A percentile compares a stretch with the other conserved stretches of the same genome.
Conservation (phyloP, 1,140 invertebrate genomes). For the Lysiphlebus fabarum region DNA sequence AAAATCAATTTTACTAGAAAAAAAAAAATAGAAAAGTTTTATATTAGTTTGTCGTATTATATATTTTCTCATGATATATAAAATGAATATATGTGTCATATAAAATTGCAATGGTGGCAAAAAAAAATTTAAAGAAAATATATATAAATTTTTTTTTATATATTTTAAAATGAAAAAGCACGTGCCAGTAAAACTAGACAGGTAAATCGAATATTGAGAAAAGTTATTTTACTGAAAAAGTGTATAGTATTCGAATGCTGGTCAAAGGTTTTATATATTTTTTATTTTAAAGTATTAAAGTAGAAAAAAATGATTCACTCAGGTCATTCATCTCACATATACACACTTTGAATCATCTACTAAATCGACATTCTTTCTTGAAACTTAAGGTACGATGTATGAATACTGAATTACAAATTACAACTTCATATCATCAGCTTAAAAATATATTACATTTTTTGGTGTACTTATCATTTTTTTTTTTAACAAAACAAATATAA, state of each 20-base stretch:
- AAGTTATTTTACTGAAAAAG: constrained; percentile 10
- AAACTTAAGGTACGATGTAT: constrained; percentile 25
- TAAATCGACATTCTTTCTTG: constrained; percentile 21
- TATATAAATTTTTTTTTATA: not conserved
- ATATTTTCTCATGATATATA: too few relatives aligned
- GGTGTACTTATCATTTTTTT: too few relatives aligned
- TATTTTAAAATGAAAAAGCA: constrained; percentile 6
- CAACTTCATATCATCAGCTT: not conserved
- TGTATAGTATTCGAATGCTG: constrained; percentile 38
- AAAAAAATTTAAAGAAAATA: too few relatives aligned
- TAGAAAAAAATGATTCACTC: constrained; percentile 13
- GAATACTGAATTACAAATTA: constrained; percentile 36
- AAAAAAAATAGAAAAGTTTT: too few relatives aligned
- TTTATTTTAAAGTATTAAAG: constrained; percentile 4
- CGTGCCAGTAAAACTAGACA: constrained; percentile 6
- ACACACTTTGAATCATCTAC: constrained; percentile 4
- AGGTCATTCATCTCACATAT: constrained; percentile 19
- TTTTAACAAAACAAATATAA: too few relatives aligned
- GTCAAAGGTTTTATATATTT: constrained; percentile 24
- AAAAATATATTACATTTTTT: constrained; percentile 3
- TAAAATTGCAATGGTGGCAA: too few relatives aligned
- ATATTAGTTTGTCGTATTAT: too few relatives aligned
- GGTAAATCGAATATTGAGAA: constrained; percentile 13
- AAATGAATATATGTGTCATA: too few relatives aligned
- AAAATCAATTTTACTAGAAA: too few relatives aligned